phyloP scores from a whole-genome alignment of 2,113 vertebrate genomes.

The Dolichotis patagonum region DNA sequence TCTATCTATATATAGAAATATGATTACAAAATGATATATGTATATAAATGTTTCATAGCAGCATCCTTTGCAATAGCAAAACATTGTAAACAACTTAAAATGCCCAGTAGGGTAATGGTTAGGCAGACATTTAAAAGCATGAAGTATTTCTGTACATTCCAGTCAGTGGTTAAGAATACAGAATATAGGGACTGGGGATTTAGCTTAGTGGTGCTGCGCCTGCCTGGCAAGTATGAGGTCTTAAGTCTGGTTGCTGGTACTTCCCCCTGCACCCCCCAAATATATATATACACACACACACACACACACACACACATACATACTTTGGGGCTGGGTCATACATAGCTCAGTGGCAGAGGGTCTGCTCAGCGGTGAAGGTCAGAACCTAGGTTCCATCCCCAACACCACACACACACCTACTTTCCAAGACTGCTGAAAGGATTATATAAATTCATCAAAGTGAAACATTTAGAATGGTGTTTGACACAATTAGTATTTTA shows the following conservation, averaged over 20 bases:
- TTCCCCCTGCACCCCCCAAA: no score
- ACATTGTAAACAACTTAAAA: not conserved
- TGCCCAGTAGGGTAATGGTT: not conserved
- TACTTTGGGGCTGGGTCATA: not conserved
- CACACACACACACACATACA: no score
- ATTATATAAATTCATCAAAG: not conserved
- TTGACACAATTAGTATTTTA: not conserved
- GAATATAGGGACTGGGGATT: not conserved
- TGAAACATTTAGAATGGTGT: not conserved
- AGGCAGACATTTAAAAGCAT: conserved; percentile 21
- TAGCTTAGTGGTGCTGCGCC: not conserved
- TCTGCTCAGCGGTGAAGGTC: not conserved
- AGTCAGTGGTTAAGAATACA: not conserved
- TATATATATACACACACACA: no score
- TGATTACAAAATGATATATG: not conserved
- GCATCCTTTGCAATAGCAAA: conserved; percentile 12
- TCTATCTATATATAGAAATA: not conserved
- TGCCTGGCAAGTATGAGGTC: no score
- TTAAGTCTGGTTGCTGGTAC: no score
- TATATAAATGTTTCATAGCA: not conserved
- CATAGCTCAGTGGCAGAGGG: not conserved
- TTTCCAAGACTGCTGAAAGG: not conserved
- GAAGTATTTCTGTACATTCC: not conserved
- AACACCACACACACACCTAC: not conserved
- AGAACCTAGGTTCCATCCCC: not conserved